Conservation (phyloP, 2,888 invertebrate species). For the Elysia crispata region DNA sequence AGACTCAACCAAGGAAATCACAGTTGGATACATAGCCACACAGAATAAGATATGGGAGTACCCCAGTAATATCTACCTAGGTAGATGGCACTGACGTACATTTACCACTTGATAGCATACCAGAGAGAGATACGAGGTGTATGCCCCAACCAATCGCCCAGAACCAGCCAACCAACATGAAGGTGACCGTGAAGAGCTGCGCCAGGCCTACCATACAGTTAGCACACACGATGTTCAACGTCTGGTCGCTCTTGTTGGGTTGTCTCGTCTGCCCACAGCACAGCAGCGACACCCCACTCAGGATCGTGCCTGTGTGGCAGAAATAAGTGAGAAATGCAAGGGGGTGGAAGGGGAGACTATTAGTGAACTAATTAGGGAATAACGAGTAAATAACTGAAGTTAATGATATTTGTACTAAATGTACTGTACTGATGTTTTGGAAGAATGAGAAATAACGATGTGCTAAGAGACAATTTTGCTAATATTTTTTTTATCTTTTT, state of each 20-base stretch:
- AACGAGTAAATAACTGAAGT: background rate
- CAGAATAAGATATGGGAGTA: too few species aligned
- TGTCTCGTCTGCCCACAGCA: constrained; percentile 76
- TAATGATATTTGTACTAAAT: too few species aligned
- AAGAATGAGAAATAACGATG: too few species aligned
- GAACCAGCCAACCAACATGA: constrained; percentile 95
- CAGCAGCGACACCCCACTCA: constrained; percentile 86
- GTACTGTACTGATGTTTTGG: too few species aligned
- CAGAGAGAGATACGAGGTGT: constrained; percentile 91
- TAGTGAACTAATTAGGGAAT: background rate
- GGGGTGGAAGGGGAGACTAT: background rate
- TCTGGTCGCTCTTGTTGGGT: constrained; percentile 72
- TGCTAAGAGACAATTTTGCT: too few species aligned
- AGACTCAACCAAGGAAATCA: too few species aligned
- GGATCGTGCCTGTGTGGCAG: constrained; percentile 85
- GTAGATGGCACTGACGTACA: too few species aligned
- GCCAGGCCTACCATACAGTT: constrained; percentile 91
- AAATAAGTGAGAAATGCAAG: background rate
- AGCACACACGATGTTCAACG: constrained; percentile 84
- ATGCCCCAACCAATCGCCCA: constrained; percentile 99
- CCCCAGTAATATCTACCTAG: too few species aligned
- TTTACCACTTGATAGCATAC: too few species aligned
- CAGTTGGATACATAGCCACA: too few species aligned
- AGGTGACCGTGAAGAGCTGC: constrained; percentile 94
- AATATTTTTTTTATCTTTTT: too few species aligned